phyloP scores from a whole-genome alignment of 2,888 invertebrate genomes.

The Nemurella pictetii region DNA sequence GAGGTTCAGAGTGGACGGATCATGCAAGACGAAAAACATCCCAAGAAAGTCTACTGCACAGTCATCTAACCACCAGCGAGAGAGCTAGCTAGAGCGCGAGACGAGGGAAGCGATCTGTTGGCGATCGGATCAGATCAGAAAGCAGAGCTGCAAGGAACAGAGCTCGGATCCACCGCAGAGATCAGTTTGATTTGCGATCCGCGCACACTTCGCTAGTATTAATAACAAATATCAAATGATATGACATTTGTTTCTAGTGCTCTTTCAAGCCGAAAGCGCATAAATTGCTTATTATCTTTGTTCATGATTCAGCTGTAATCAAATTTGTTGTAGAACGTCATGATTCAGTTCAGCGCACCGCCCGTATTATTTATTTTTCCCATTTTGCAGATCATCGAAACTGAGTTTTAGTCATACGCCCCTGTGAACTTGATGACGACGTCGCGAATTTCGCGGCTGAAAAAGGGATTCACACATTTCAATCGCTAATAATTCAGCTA shows the following conservation, averaged over 20 bases:
- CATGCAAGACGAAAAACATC: slow-evolving; percentile 28
- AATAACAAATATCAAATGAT: background rate
- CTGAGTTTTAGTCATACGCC: background rate
- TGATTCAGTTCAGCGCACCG: background rate
- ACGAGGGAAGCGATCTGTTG: background rate
- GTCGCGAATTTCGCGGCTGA: background rate
- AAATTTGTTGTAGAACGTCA: background rate
- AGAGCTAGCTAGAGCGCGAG: background rate
- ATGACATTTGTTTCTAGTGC: background rate
- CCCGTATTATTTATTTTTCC: background rate
- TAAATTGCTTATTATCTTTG: background rate
- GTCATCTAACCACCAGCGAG: background rate
- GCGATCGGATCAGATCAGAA: too few species aligned
- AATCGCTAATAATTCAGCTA: background rate
- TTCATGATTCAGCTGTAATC: background rate
- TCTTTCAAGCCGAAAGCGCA: background rate
- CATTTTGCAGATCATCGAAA: background rate
- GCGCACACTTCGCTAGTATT: background rate
- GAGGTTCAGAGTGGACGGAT: slow-evolving; percentile 2
- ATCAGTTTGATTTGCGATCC: background rate
- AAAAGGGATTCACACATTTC: slow-evolving; percentile 2
- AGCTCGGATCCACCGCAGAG: too few species aligned
- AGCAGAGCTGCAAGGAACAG: background rate
- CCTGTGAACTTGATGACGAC: background rate
- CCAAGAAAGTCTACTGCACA: background rate